These are phyloP conservation scores for Apostichopus leukothele DNA, from an alignment of 53 echinoderm and acorn worm genomes.

Conservation along the genomic window DNA sequence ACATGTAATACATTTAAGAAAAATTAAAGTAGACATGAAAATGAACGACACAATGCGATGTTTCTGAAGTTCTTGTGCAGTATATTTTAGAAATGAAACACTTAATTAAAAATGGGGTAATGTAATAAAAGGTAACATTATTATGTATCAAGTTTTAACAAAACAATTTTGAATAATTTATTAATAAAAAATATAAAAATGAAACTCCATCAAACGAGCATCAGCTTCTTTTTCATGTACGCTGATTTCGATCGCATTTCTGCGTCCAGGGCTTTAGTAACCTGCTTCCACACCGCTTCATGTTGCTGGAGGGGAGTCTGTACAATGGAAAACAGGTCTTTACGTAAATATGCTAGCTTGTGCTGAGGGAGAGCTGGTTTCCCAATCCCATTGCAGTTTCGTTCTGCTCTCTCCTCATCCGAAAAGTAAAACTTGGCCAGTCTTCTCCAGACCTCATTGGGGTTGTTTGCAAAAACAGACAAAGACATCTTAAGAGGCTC, in stretches of 20 bases:
- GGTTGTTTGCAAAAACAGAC: not conserved
- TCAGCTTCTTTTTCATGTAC: not conserved
- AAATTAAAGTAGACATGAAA: too few species aligned
- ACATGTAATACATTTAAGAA: too few species aligned
- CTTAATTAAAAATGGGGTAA: too few species aligned
- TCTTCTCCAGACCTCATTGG: not conserved
- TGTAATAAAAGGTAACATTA: too few species aligned
- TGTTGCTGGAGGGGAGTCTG: not conserved
- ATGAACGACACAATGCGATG: too few species aligned
- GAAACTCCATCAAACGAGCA: too few species aligned
- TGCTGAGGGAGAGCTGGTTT: not conserved
- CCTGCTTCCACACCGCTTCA: not conserved
- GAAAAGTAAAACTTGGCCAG: not conserved
- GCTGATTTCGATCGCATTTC: not conserved
- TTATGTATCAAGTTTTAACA: too few species aligned
- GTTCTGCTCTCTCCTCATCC: not conserved
- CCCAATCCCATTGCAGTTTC: not conserved
- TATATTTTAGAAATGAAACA: too few species aligned
- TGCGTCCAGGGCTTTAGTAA: constrained; percentile 18
- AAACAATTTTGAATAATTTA: too few species aligned
- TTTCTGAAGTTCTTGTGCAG: too few species aligned
- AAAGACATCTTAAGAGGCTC: not conserved
- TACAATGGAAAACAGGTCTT: too few species aligned
- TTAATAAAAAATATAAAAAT: too few species aligned
- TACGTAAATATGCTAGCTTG: not conserved